Evolutionary conservation across 2,797 vertebrate species (phyloP).

Genomic region (Oreochromis mossambicus): DNA sequence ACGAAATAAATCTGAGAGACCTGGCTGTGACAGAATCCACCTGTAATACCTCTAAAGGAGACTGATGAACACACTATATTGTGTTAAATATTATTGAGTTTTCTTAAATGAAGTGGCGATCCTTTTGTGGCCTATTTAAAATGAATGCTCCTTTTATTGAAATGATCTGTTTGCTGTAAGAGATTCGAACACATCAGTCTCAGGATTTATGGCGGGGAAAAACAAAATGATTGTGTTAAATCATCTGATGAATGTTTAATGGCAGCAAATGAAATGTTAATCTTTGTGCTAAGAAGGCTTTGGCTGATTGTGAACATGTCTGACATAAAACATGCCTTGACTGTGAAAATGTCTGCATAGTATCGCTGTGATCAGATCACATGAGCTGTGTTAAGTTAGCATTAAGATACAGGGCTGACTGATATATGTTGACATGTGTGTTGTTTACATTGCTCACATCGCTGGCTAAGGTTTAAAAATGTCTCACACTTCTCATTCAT

Average conservation of each 20-base stretch:
- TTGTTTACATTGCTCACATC: constrained; percentile 47
- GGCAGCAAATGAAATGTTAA: constrained; percentile 31
- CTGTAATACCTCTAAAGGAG: neutral
- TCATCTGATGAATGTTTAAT: constrained; percentile 36
- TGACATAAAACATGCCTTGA: neutral
- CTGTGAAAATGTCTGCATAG: constrained; percentile 25
- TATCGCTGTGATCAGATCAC: constrained; percentile 18
- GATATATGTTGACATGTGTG: constrained; percentile 6
- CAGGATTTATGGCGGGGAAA: neutral
- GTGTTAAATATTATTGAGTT: neutral
- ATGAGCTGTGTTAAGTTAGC: neutral
- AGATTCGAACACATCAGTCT: neutral
- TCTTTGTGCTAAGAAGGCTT: neutral
- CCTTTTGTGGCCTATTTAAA: neutral
- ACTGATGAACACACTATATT: neutral
- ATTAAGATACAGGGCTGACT: neutral
- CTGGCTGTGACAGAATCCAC: neutral
- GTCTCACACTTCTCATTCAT: constrained; percentile 41
- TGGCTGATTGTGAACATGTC: neutral
- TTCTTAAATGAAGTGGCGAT: neutral
- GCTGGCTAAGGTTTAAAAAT: constrained; percentile 8
- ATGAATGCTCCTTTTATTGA: neutral
- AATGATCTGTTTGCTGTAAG: neutral
- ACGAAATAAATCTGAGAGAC: neutral
- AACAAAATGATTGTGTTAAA: constrained; percentile 23